A percentile compares a stretch with the other conserved stretches of the same genome.
These are phyloP conservation scores for Acrobasis repandana DNA, from an alignment of 2,888 invertebrate genomes.

Conservation along the genomic window DNA sequence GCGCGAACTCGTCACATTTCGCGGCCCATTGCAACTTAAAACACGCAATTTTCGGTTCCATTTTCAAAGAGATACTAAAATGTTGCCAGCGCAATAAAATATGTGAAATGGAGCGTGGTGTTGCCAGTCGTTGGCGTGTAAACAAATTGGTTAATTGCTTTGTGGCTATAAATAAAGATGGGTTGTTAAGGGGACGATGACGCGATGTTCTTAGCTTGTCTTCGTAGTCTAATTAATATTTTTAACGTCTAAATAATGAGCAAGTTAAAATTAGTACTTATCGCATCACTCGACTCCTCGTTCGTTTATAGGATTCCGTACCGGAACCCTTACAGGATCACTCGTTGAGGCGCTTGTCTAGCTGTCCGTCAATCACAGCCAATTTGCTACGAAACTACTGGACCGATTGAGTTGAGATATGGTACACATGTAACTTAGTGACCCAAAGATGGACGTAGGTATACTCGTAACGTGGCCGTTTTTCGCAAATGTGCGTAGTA, in stretches of 20 bases:
- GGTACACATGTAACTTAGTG: too few relatives aligned
- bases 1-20: slow-evolving; percentile 60
- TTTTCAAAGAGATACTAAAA: slow-evolving; percentile 73
- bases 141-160: slow-evolving; percentile 79
- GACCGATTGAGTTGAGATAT: too few relatives aligned
- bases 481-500: too few relatives aligned
- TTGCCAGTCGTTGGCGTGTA: slow-evolving; percentile 56
- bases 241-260: slow-evolving; percentile 1
- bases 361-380: too few relatives aligned
- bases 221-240: slow-evolving; percentile 10
- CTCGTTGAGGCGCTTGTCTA: too few relatives aligned
- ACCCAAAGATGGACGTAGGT: too few relatives aligned
- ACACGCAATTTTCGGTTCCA: slow-evolving; percentile 73
- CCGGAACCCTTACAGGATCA: too few relatives aligned
- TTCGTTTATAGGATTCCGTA: not conserved
- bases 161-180: slow-evolving; percentile 22
- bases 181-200: slow-evolving; percentile 20
- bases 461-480: too few relatives aligned
- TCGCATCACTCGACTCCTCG: not conserved
- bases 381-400: too few relatives aligned
- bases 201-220: slow-evolving; percentile 9
- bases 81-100: slow-evolving; percentile 74
- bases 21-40: slow-evolving; percentile 65
- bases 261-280: not conserved
- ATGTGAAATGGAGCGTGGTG: slow-evolving; percentile 60